These are phyloP conservation scores for Gila robusta DNA, from an alignment of 2,797 vertebrate genomes.

Conservation along the genomic window DNA sequence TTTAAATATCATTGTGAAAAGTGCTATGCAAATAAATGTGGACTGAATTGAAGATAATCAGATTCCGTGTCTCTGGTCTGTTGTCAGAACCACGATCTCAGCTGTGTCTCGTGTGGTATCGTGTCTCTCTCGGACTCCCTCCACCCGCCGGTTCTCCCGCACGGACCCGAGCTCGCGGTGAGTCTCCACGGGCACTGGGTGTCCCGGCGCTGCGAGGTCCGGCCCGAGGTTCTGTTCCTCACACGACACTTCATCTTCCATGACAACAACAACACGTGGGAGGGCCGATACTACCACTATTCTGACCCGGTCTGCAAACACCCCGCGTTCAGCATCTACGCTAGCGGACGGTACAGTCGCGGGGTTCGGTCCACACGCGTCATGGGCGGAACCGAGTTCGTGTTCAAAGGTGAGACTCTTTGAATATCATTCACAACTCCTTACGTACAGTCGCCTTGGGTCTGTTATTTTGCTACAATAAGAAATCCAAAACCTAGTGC, in stretches of 20 bases:
- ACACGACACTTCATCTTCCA: slow-evolving; percentile 97
- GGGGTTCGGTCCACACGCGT: slow-evolving; percentile 89
- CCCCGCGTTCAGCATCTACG: slow-evolving; percentile 95
- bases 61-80: neutral
- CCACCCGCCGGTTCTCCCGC: slow-evolving; percentile 90
- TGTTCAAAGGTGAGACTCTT: slow-evolving; percentile 89
- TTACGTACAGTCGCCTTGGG: slow-evolving; percentile 43
- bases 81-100: slow-evolving; percentile 87
- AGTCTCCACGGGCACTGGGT: slow-evolving; percentile 94
- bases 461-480: neutral
- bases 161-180: slow-evolving; percentile 87
- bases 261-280: slow-evolving; percentile 96
- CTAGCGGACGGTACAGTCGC: slow-evolving; percentile 92
- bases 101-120: slow-evolving; percentile 89
- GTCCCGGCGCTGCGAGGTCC: slow-evolving; percentile 95
- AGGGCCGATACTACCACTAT: slow-evolving; percentile 97
- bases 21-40: too few relatives aligned
- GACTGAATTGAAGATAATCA: neutral
- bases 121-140: slow-evolving; percentile 90
- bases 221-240: slow-evolving; percentile 95
- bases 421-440: neutral
- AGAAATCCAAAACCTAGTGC: neutral
- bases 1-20: too few relatives aligned
- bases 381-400: slow-evolving; percentile 93
- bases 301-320: slow-evolving; percentile 96